Evolutionary conservation across 2,113 vertebrate genomes (phyloP).

Genomic region (Oncorhynchus kisutch): DNA sequence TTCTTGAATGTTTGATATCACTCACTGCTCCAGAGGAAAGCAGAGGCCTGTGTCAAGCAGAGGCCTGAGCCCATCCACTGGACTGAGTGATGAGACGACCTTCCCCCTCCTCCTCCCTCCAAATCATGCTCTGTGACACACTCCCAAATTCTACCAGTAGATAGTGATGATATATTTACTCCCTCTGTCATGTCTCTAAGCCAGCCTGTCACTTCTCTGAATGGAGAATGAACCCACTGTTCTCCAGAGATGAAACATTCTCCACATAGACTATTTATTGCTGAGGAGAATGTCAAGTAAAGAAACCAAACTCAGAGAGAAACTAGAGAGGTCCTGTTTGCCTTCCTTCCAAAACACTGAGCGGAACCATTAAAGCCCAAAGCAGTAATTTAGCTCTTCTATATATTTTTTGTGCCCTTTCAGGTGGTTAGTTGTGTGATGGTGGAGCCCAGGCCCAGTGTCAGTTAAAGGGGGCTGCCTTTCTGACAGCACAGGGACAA

Average conservation of each 20-base stretch:
- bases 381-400: slow-evolving; percentile 40
- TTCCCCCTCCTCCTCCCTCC: background rate
- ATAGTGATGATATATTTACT: slow-evolving; percentile 45
- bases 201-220: slow-evolving; percentile 40
- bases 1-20: slow-evolving; percentile 24
- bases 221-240: slow-evolving; percentile 27
- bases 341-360: slow-evolving; percentile 39
- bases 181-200: slow-evolving; percentile 31
- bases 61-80: slow-evolving; percentile 41
- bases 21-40: slow-evolving; percentile 29
- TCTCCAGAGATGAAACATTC: slow-evolving; percentile 43
- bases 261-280: slow-evolving; percentile 29
- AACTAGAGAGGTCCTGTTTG: slow-evolving; percentile 37
- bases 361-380: slow-evolving; percentile 7
- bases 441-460: background rate
- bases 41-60: slow-evolving; percentile 15
- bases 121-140: slow-evolving; percentile 34
- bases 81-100: slow-evolving; percentile 35
- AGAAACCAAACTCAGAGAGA: background rate
- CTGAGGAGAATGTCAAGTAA: slow-evolving; percentile 36
- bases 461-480: background rate
- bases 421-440: slow-evolving; percentile 38
- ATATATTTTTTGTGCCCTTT: slow-evolving; percentile 33
- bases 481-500: slow-evolving; percentile 62
- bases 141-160: slow-evolving; percentile 37